These are phyloP conservation scores for Lithodes maja DNA, from an alignment of 2,888 invertebrate genomes.

Conservation along the genomic window DNA sequence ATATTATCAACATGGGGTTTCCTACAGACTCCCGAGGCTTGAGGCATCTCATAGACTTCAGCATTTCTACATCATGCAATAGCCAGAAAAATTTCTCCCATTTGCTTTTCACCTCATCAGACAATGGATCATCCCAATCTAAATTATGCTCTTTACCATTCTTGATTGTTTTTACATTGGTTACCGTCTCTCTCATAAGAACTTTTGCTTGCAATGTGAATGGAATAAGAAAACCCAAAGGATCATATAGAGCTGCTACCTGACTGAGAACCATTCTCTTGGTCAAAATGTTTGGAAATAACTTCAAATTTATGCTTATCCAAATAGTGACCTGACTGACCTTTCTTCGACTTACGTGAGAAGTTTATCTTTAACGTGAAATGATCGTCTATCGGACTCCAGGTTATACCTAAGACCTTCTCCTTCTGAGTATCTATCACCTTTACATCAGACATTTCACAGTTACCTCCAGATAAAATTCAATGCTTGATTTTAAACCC, in stretches of 20 bases:
- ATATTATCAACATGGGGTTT: slow-evolving; percentile 9
- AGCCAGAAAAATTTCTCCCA: neutral
- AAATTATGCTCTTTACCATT: neutral
- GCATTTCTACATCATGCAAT: neutral
- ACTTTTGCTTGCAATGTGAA: slow-evolving; percentile 36
- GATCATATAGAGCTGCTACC: slow-evolving; percentile 34
- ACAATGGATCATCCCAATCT: slow-evolving; percentile 20
- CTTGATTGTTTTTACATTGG: neutral
- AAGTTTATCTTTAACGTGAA: slow-evolving; percentile 42
- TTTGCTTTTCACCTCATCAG: neutral
- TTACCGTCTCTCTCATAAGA: slow-evolving; percentile 5
- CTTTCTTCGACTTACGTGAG: slow-evolving; percentile 1
- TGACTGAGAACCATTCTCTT: slow-evolving; percentile 42
- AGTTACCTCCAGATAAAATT: slow-evolving; percentile 14
- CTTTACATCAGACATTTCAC: neutral
- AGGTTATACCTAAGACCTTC: slow-evolving; percentile 34
- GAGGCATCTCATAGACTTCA: neutral
- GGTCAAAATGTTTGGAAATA: neutral
- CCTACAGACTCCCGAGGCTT: neutral
- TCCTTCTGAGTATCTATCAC: neutral
- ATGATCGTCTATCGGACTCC: slow-evolving; percentile 15
- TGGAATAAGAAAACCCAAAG: slow-evolving; percentile 38
- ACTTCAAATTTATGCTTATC: neutral
- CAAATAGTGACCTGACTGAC: neutral
- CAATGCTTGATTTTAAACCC: slow-evolving; percentile 38